A percentile compares a stretch with the other conserved stretches of the same genome.
Conservation (phyloP, 2,888 invertebrate species). For the Xylota segnis region DNA sequence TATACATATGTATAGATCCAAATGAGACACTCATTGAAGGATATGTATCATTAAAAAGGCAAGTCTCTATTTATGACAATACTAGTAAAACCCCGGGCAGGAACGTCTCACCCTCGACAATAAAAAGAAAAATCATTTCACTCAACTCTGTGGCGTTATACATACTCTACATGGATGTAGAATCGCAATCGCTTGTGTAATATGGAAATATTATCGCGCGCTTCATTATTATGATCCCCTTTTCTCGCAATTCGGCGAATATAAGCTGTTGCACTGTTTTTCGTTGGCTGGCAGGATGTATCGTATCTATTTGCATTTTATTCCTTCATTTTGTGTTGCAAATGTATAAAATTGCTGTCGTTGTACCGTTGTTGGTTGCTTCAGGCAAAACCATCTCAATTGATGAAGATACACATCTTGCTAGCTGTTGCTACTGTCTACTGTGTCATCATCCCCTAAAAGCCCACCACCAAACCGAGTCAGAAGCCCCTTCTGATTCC, state of each 20-base stretch:
- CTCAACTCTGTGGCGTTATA: background rate
- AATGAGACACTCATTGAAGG: no score
- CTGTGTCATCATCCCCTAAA: background rate
- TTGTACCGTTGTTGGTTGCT: background rate
- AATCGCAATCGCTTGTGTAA: slow-evolving; percentile 33
- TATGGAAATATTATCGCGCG: slow-evolving; percentile 56
- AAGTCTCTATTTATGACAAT: background rate
- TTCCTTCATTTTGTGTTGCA: slow-evolving; percentile 34
- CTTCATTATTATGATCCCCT: slow-evolving; percentile 33
- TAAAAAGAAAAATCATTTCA: slow-evolving; percentile 3
- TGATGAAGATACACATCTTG: slow-evolving; percentile 28
- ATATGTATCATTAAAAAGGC: background rate
- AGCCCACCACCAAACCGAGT: background rate
- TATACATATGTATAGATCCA: background rate
- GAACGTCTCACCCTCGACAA: background rate
- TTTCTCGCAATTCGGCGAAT: background rate
- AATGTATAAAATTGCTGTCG: slow-evolving; percentile 30
- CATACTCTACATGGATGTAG: background rate
- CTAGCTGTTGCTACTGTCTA: slow-evolving; percentile 29
- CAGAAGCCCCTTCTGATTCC: background rate
- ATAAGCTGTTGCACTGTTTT: slow-evolving; percentile 23
- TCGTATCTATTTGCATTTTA: slow-evolving; percentile 50
- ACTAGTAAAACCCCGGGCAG: background rate
- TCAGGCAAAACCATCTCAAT: slow-evolving; percentile 22
- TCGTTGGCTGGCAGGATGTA: background rate